Base-by-base conservation (phyloP, 2,113 vertebrate species). In the Syngnathoides biaculeatus region DNA sequence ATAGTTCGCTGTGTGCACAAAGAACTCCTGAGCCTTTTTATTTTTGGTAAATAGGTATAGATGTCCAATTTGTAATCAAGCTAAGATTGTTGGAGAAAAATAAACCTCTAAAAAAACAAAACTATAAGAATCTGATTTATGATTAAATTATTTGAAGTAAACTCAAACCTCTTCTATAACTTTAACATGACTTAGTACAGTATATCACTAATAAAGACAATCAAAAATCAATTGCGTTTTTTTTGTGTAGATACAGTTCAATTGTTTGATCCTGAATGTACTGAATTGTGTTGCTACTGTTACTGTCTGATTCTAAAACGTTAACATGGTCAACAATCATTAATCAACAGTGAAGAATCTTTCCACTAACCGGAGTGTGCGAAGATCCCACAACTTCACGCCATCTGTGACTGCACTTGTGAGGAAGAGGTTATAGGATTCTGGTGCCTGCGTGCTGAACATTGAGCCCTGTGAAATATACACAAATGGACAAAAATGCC, bases 341-440 rank as follows among this genome's bases (percentile, higher is more conserved):
- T 50, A 38, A 55, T 71, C 15, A 60, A 64, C 14, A 30, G 26
- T 55, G 45, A 1, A 47, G 14, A 56, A 10, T 53, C 42, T 60
- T 26, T 35, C 62, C 48, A 78, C 87, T 74, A 79, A 97, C 95
- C 92, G 94, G 69, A 94, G 76, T 22, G 92, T 93, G 55, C 96
- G 93, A 62, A 96, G 76, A 84, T 97, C 96, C 95, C 96, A 98
- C 5, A 97, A 75, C 80, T 93, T 94, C 24, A 96, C 73, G 8
- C 93, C 94, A 20, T 97, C 95, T 4, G 93, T 94, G 47, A 91
- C 1, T 27, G 95, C 94, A 26, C 90, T 85, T 17, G 94, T 95
- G 52, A 94, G 79, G 68, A 96, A 97, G 50, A 96, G 93, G 81
- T 94, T 94, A 69, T 95, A 96, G 2, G 82, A 90, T 75, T 93